Evolutionary conservation across 2,888 invertebrate species (phyloP).

Genomic region (Steinernema carpocapsae): DNA sequence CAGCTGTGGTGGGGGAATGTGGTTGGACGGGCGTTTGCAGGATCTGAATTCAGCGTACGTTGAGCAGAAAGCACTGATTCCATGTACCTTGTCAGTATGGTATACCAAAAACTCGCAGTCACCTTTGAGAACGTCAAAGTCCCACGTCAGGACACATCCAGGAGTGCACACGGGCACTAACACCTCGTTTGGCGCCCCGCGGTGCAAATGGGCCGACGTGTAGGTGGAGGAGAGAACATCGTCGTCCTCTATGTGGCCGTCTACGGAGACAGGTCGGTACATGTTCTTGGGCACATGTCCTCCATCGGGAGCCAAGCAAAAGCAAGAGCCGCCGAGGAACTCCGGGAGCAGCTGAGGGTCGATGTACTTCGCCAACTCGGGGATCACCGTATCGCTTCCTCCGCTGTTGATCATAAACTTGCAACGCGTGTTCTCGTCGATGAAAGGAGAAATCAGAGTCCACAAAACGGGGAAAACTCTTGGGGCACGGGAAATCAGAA

Average conservation of each 20-base stretch:
- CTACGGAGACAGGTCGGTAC: constrained; percentile 77
- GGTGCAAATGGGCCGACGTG: constrained; percentile 70
- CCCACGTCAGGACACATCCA: constrained; percentile 91
- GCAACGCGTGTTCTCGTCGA: constrained; percentile 85
- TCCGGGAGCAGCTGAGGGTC: constrained; percentile 85
- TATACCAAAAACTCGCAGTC: constrained; percentile 79
- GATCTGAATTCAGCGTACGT: constrained; percentile 35
- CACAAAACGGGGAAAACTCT: constrained; percentile 91
- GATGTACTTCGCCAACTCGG: constrained; percentile 81
- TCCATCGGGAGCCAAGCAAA: constrained; percentile 78
- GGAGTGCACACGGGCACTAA: constrained; percentile 81
- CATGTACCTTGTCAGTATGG: constrained; percentile 57
- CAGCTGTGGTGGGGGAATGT: constrained; percentile 44
- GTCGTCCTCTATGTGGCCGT: constrained; percentile 70
- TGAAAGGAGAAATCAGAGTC: constrained; percentile 92
- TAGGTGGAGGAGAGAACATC: constrained; percentile 70
- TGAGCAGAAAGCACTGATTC: neutral
- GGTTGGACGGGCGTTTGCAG: constrained; percentile 42
- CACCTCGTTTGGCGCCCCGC: constrained; percentile 72
- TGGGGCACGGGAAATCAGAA: constrained; percentile 87
- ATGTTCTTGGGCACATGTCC: constrained; percentile 86
- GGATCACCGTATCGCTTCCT: constrained; percentile 73
- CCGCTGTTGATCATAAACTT: constrained; percentile 80
- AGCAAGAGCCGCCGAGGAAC: constrained; percentile 83
- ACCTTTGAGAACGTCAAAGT: constrained; percentile 89